A percentile compares a stretch with the other conserved stretches of the same genome.
Evolutionary conservation across 2,113 vertebrate genomes (phyloP).

Genomic region (Pelecanus crispus): DNA sequence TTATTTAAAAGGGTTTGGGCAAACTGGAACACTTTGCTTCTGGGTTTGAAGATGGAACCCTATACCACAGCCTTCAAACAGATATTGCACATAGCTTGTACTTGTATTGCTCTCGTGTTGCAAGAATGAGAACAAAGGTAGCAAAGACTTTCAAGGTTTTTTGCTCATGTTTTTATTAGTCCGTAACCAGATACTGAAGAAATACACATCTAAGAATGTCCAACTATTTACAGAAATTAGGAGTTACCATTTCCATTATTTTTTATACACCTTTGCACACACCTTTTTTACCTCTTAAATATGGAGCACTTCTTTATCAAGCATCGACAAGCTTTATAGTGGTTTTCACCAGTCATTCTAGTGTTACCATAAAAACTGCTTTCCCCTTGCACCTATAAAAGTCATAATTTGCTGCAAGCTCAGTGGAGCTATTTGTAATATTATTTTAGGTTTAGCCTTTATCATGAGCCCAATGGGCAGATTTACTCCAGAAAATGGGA

Average conservation of each 20-base stretch:
- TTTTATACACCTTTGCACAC: background rate
- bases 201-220: background rate
- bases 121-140: background rate
- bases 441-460: constrained; percentile 54
- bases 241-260: background rate
- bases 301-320: background rate
- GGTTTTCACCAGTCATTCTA: constrained; percentile 33
- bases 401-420: constrained; percentile 23
- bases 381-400: constrained; percentile 33
- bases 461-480: background rate
- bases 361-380: constrained; percentile 19
- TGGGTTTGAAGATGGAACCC: background rate
- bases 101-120: background rate
- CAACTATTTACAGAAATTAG: background rate
- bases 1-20: background rate
- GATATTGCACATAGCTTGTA: background rate
- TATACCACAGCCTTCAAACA: background rate
- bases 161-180: background rate
- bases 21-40: background rate
- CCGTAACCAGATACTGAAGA: background rate
- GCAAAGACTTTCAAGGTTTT: background rate
- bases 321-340: background rate
- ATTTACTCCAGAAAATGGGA: background rate
- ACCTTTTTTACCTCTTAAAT: background rate
- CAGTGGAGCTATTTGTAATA: constrained; percentile 7